Percentiles rank a stretch among this genome's conserved stretches.
Conservation (phyloP, 2,797 vertebrate species). For the Hippoglossus hippoglossus region DNA sequence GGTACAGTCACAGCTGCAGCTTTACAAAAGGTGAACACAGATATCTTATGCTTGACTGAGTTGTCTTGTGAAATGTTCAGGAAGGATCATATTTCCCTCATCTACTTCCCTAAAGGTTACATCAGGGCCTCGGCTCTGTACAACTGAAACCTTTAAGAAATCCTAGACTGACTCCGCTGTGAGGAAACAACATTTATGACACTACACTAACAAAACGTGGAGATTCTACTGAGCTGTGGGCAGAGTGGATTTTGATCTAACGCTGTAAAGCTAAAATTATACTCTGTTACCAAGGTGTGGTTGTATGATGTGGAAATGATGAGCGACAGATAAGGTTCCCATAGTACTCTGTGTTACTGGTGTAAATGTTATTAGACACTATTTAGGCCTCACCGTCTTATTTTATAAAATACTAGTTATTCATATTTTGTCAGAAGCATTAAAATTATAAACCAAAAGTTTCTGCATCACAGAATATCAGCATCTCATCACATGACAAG, state of each 20-base stretch:
- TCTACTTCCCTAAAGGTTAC: not conserved
- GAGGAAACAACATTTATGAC: constrained; percentile 5
- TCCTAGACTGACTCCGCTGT: not conserved
- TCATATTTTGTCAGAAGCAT: no score
- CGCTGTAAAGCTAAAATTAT: not conserved
- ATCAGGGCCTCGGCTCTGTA: not conserved
- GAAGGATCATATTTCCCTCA: not conserved
- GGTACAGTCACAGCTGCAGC: not conserved
- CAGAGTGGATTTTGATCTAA: not conserved
- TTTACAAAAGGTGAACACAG: not conserved
- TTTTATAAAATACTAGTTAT: no score
- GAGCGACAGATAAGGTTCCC: not conserved
- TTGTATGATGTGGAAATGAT: not conserved
- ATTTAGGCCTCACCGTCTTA: no score
- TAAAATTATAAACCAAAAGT: no score
- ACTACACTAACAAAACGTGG: constrained; percentile 1
- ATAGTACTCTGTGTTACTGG: not conserved
- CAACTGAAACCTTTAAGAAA: constrained; percentile 1
- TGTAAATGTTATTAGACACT: no score
- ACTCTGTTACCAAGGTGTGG: not conserved
- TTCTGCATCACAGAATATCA: no score
- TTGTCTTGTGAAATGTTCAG: constrained; percentile 10
- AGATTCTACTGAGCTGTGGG: constrained; percentile 1
- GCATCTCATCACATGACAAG: no score
- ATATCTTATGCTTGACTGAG: not conserved